phyloP scores from a whole-genome alignment of 2,113 vertebrate species.

The Catharus fuscescens region DNA sequence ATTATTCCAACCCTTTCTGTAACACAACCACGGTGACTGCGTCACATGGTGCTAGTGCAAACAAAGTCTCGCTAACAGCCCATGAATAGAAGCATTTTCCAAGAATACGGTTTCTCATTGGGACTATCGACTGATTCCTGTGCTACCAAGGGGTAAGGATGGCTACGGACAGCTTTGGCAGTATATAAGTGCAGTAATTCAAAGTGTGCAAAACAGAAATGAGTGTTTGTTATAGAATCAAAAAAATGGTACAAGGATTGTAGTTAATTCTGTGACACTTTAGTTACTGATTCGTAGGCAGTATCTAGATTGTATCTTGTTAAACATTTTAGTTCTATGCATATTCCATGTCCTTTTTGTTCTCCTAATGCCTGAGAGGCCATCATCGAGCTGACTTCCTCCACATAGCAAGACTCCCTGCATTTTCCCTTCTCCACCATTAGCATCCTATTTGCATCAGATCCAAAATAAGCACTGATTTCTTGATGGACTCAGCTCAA shows the following conservation, averaged over 20 bases:
- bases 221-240: background rate
- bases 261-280: background rate
- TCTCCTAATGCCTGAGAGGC: background rate
- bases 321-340: background rate
- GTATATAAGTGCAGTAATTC: background rate
- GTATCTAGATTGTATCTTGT: background rate
- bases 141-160: background rate
- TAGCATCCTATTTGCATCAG: background rate
- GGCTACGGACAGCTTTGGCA: background rate
- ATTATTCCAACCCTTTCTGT: constrained; percentile 32
- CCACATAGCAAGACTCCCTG: background rate
- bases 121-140: background rate
- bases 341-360: background rate
- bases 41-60: constrained; percentile 53
- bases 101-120: constrained; percentile 4
- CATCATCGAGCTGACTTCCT: background rate
- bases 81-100: constrained; percentile 52
- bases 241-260: background rate
- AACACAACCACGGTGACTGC: background rate
- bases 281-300: background rate
- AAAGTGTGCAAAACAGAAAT: background rate
- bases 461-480: background rate
- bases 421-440: background rate
- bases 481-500: background rate
- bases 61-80: constrained; percentile 35